Base-by-base conservation (phyloP, 2,113 vertebrate genomes). In the Hystrix brachyura region DNA sequence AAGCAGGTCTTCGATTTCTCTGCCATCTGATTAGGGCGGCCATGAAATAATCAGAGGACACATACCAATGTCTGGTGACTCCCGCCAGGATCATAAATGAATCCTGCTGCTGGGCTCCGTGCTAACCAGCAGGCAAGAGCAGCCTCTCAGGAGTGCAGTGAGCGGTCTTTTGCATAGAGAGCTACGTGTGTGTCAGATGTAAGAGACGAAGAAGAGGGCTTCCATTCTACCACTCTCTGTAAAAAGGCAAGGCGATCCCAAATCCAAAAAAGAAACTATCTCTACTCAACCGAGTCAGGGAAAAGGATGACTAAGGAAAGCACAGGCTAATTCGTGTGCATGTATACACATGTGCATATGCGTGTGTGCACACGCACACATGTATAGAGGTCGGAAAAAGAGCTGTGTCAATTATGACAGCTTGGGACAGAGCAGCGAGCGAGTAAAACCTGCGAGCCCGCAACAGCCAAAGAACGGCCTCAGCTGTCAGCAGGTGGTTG, bases 391-490 rank as follows among this genome's bases (percentile, higher is more conserved):
- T 88, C 19, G 83, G 34, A 43, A 93, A 51, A 69, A 95, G 87
- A 94, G 55, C 72, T 76, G 21, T 23, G 51, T 92, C 3, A 62
- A 79, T 86, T 96, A 4, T 95, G 60, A 90, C 53, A 92, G 25
- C 46, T 90, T 87, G 87, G 55, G 53, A 86, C 12, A 87, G 64
- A 97, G 79, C 62, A 64, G 14, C 32, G 87, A 92, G 38, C 55
- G 1, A 90, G 81, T 83, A 97, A 81, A 88, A 81, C 60, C 64
- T 74, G 59, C 55, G 97, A 94, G 91, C 90, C n/a, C 38, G 51
- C 23, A 72, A n/a, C 25, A 89, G 27, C 94, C 43, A 64, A 69
- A 60, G 92, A 89, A 93, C 92, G 79, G 32, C 76, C 74, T 92
- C 3, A 84, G 74, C 76, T 95, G 85, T 96, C 89, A 92, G 86